phyloP scores from a whole-genome alignment of 1,140 invertebrate species.

The Pinna nobilis region DNA sequence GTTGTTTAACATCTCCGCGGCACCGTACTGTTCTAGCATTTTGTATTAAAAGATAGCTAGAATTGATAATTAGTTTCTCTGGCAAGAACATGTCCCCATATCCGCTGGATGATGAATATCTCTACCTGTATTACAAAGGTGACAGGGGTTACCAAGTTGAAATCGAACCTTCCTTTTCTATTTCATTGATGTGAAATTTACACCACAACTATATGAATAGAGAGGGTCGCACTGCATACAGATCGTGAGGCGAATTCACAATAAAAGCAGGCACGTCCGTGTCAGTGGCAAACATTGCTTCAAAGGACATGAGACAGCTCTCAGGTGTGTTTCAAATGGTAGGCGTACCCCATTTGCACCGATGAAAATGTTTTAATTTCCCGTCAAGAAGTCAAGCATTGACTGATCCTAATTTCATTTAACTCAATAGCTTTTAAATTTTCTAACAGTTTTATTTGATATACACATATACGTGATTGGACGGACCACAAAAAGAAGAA shows the following conservation, averaged over 20 bases:
- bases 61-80: background rate
- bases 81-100: background rate
- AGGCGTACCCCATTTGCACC: background rate
- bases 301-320: background rate
- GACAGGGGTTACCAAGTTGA: background rate
- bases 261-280: background rate
- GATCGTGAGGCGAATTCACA: background rate
- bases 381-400: background rate
- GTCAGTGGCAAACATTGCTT: background rate
- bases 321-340: background rate
- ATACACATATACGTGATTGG: no score
- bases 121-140: background rate
- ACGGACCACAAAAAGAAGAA: no score
- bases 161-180: background rate
- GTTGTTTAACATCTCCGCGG: no score
- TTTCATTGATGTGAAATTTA: slow-evolving; percentile 1
- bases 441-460: background rate
- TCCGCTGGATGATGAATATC: background rate
- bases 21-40: no score
- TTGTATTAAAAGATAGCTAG: background rate
- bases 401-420: background rate
- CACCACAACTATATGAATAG: slow-evolving; percentile 1
- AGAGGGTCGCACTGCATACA: background rate
- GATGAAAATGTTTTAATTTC: background rate
- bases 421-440: background rate